Evolutionary conservation across 2,888 invertebrate species (phyloP).

Genomic region (Sesamia inferens): DNA sequence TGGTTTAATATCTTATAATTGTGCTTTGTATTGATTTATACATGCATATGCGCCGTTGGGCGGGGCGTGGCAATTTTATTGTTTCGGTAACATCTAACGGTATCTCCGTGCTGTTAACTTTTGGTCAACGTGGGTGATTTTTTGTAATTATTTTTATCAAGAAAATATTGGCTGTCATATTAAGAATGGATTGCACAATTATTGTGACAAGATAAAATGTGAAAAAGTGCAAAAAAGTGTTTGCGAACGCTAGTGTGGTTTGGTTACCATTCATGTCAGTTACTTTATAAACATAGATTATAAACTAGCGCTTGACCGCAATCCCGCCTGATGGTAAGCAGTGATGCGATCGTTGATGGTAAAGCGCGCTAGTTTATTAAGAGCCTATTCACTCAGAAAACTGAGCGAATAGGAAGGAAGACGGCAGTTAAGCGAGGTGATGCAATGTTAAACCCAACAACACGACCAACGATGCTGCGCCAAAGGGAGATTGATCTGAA

Average conservation of each 20-base stretch:
- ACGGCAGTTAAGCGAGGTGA: too few species aligned
- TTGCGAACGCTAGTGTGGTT: not conserved
- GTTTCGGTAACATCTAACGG: conserved; percentile 79
- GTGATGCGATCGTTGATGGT: too few species aligned
- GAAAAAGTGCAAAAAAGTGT: too few species aligned
- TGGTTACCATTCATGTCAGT: not conserved
- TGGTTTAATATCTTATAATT: conserved; percentile 84
- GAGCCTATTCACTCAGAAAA: too few species aligned
- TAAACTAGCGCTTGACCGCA: too few species aligned
- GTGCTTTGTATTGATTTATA: conserved; percentile 86
- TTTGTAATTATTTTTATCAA: conserved; percentile 48
- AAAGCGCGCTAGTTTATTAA: too few species aligned
- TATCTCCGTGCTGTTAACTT: conserved; percentile 51
- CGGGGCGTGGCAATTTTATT: conserved; percentile 83
- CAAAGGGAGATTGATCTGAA: too few species aligned
- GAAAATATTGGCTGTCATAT: conserved; percentile 41
- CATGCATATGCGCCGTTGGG: conserved; percentile 73
- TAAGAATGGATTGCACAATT: conserved; percentile 43
- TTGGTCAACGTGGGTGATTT: conserved; percentile 47
- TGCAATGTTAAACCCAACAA: too few species aligned
- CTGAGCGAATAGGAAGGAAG: too few species aligned
- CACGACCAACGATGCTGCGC: too few species aligned
- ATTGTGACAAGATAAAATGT: conserved; percentile 12
- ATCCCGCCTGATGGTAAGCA: too few species aligned
- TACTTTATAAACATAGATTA: too few species aligned